Evolutionary conservation across 2,888 invertebrate species (phyloP), one percentile per base, ranked within the genome.

Genomic region (Vandiemenella viatica): DNA sequence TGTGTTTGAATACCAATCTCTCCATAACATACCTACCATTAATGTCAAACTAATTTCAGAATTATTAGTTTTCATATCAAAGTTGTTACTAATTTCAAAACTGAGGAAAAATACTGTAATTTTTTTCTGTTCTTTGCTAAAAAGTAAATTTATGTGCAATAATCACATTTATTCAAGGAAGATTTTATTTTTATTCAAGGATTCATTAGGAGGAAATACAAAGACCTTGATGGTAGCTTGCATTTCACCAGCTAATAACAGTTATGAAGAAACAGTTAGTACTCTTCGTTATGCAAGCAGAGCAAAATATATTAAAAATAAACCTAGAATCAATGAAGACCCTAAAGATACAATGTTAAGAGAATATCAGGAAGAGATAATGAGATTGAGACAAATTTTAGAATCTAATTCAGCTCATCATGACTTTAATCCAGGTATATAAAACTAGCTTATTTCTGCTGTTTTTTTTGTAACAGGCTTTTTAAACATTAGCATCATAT

Each of bases 221-320:
- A 82, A 87, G 61, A 91, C 90, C 0, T 63, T 91, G 45, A 91
- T 91, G 89, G 79, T 88, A 45, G 87, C 87, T 0, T 88, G 87
- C 61, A 68, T 90, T 2, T 85, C 86, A 18, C 88, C 88, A 0
- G 82, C 86, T 1, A 82, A 84, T 61, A 75, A 79, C 59, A 88
- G 87, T 62, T 87, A 85, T 55, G 84, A 86, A 53, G 89, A 90
- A 66, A 85, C 87, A 0, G 65, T 90, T 15, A 85, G 82, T 15
- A 89, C 89, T 0, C 65, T 89, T 16, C 69, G 87, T 43, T 90
- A 89, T 64, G 89, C 89, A 0, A 85, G 86, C 58, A 69, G 87
- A 50, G 89, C 89, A 5, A 85, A 90, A 65, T 87, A 86, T 62
- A 90, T 90, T 54, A 79, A 83, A 60, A 90, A 90, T 63, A 79